phyloP scores from a whole-genome alignment of 2,797 vertebrate species.

The Sylvilagus floridanus region DNA sequence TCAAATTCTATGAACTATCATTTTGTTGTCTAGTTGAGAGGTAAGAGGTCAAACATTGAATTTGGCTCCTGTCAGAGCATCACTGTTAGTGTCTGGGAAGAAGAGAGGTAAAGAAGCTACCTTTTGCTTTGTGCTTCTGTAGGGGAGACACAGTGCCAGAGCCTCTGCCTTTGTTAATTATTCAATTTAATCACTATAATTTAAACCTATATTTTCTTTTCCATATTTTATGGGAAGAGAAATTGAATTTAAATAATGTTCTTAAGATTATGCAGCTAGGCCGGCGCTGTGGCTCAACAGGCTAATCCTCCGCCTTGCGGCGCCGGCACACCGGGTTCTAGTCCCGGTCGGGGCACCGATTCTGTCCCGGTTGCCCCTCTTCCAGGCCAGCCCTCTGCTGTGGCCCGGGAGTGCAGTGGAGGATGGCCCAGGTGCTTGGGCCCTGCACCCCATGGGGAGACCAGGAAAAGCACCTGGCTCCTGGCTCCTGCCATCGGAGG shows the following conservation, averaged over 20 bases:
- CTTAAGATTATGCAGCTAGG: constrained; percentile 44
- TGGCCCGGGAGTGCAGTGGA: too few species aligned
- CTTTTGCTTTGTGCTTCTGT: not conserved
- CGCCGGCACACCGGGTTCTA: too few species aligned
- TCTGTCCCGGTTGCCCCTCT: too few species aligned
- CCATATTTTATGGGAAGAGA: constrained; percentile 9
- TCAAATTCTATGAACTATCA: not conserved
- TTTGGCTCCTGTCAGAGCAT: not conserved
- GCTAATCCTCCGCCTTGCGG: too few species aligned
- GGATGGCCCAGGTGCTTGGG: too few species aligned
- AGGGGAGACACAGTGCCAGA: not conserved
- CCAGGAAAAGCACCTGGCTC: too few species aligned
- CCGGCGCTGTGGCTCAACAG: too few species aligned
- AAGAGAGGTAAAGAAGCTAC: not conserved
- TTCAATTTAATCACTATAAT: constrained; percentile 21
- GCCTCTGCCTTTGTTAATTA: not conserved
- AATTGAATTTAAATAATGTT: constrained; percentile 57
- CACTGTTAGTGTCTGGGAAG: not conserved
- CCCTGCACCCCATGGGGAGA: too few species aligned
- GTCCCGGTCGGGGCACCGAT: too few species aligned
- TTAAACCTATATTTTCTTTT: constrained; percentile 33
- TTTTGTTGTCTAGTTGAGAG: not conserved
- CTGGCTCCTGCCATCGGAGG: too few species aligned
- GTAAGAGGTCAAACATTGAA: not conserved
- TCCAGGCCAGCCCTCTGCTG: too few species aligned